A percentile compares a stretch with the other conserved stretches of the same genome.
Conservation (phyloP, 2,113 vertebrate species). For the Prunella himalayana region DNA sequence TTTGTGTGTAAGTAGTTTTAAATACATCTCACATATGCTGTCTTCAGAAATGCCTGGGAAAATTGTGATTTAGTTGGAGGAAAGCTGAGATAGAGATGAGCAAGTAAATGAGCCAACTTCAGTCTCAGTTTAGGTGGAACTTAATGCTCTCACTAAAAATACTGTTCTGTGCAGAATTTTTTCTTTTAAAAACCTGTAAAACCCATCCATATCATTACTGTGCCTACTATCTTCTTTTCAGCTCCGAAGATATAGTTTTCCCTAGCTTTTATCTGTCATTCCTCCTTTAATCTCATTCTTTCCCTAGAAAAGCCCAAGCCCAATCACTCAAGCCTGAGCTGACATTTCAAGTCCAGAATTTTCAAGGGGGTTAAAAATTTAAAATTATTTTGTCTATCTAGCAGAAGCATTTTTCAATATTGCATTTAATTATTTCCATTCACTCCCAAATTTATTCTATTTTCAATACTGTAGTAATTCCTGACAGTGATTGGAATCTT, state of each 20-base stretch:
- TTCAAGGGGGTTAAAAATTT: neutral
- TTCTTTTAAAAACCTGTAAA: neutral
- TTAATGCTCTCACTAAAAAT: neutral
- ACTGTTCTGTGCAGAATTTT: neutral
- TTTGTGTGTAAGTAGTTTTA: neutral
- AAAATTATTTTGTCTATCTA: neutral
- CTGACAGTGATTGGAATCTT: neutral
- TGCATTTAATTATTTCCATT: neutral
- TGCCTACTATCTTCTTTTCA: neutral
- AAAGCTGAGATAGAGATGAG: neutral
- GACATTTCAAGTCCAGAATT: neutral
- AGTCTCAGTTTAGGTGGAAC: neutral
- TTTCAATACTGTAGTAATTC: neutral
- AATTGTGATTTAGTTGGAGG: neutral
- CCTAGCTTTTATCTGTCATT: neutral
- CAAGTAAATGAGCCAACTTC: neutral
- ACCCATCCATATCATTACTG: neutral
- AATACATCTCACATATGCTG: neutral
- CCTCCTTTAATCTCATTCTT: neutral
- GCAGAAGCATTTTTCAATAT: neutral
- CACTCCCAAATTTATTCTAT: neutral
- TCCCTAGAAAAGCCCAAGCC: neutral
- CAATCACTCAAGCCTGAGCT: neutral
- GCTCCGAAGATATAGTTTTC: neutral
- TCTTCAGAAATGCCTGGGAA: neutral